phyloP scores from a whole-genome alignment of 1,140 invertebrate species.

The Temnothorax nylanderi region DNA sequence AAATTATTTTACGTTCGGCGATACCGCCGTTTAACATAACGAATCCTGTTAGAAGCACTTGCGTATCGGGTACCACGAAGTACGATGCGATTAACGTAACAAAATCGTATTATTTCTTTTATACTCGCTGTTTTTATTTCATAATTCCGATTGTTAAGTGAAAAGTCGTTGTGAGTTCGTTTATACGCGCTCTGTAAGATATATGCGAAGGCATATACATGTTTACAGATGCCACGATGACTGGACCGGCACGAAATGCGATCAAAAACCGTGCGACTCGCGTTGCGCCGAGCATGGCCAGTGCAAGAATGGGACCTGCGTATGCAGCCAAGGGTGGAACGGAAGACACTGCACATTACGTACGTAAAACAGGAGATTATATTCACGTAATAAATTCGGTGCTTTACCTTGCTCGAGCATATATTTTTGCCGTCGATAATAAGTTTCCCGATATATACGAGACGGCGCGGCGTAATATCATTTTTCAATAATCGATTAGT shows the following conservation, averaged over 20 bases:
- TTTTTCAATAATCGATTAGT: constrained; percentile 14
- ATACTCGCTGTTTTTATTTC: background rate
- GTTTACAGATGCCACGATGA: constrained; percentile 91
- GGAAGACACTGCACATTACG: constrained; percentile 97
- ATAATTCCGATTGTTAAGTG: background rate
- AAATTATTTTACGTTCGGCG: constrained; percentile 68
- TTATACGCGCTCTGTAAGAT: background rate
- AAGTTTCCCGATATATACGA: background rate
- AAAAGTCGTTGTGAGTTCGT: background rate
- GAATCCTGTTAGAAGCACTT: constrained; percentile 34
- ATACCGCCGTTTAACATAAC: constrained; percentile 37
- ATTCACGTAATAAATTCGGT: background rate
- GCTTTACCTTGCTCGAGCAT: background rate
- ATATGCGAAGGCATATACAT: background rate
- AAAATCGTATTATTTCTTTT: background rate
- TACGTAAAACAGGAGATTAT: constrained; percentile 87
- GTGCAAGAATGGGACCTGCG: constrained; percentile 98
- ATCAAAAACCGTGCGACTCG: constrained; percentile 94
- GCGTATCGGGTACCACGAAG: background rate
- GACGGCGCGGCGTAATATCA: background rate
- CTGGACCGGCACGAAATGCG: constrained; percentile 96
- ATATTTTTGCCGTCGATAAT: constrained; percentile 1
- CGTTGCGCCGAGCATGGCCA: constrained; percentile 97
- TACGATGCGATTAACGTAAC: constrained; percentile 16
- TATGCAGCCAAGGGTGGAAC: constrained; percentile 99